These are phyloP conservation scores for Halcyon malimbica DNA, from an alignment of 2,113 vertebrate species.

Conservation along the genomic window DNA sequence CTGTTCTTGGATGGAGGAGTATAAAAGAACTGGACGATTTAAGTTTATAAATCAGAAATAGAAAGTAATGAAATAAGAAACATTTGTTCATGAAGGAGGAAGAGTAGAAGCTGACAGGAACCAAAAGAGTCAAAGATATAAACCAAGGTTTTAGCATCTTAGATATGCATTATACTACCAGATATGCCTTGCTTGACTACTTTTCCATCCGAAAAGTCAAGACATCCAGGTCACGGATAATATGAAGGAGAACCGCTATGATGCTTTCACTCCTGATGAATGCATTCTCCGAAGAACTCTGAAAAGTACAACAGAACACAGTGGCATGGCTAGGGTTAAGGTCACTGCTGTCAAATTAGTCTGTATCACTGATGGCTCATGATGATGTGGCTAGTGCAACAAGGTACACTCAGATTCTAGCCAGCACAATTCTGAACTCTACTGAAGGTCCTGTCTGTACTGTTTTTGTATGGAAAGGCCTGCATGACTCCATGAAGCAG, in stretches of 20 bases:
- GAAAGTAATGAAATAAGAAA: not conserved
- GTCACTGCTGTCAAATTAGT: not conserved
- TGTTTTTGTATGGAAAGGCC: not conserved
- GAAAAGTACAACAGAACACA: not conserved
- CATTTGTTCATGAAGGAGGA: not conserved
- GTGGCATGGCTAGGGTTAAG: not conserved
- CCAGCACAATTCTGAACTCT: not conserved
- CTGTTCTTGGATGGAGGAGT: not conserved
- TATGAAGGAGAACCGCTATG: not conserved
- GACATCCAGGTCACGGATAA: not conserved
- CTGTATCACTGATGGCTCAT: not conserved
- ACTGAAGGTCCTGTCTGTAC: not conserved
- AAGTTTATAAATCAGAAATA: not conserved
- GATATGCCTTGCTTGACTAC: not conserved
- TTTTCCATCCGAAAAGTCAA: not conserved
- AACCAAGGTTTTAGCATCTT: not conserved
- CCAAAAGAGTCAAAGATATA: not conserved
- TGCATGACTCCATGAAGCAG: not conserved
- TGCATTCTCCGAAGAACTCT: not conserved
- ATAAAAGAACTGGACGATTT: not conserved
- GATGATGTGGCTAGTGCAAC: not conserved
- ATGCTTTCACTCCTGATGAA: not conserved
- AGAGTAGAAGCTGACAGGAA: not conserved
- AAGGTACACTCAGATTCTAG: not conserved
- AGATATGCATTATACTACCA: not conserved